Evolutionary conservation across 2,797 vertebrate species (phyloP), one percentile per base, ranked within the genome.

Genomic region (Cebuella pygmaea): DNA sequence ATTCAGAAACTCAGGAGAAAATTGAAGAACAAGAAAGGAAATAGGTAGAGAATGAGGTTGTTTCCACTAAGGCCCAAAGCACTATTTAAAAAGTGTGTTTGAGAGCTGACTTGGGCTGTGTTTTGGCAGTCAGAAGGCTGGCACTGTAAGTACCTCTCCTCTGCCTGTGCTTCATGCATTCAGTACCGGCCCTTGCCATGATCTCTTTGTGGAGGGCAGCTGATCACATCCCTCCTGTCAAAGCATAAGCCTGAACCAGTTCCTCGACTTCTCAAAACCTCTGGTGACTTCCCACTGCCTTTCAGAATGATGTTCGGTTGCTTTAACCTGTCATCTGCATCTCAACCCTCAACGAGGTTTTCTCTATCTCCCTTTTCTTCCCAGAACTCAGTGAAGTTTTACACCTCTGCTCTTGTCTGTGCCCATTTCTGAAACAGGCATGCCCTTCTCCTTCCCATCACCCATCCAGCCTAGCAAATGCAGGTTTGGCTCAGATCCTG

Each of bases 21-120:
- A 91, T 26, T 94, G 70, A 92, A 91, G 85, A 96, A 92, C 12
- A 12, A 92, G 88, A 95, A 92, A 88, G 92, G 84, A 96, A 95
- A 83, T 89, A 88, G 76, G 87, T 86, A 80, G 61, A 96, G 97
- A 84, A 93, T 89, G 81, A 97, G 55, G 82, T 84, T 55, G 59
- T 95, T 93, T 85, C 67, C 78, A 93, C 74, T 5, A 88, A 70
- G 67, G 84, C 89, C 57, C 59, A 86, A 94, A 95, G 76, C 36
- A 24, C 88, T 80, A 52, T 93, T 93, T 95, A 46, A 88, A 83
- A 88, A 57, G 41, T 78, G 36, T 4, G 1, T 81, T 70, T 64
- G 88, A 57, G 94, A 91, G 92, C 64, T 0, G 1, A 70, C 70
- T 67, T 46, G 13, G 8, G n/a, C 86, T 85, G 1, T 2, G 0